Evolutionary conservation across 1,140 invertebrate species (phyloP).

Genomic region (Varroa destructor): DNA sequence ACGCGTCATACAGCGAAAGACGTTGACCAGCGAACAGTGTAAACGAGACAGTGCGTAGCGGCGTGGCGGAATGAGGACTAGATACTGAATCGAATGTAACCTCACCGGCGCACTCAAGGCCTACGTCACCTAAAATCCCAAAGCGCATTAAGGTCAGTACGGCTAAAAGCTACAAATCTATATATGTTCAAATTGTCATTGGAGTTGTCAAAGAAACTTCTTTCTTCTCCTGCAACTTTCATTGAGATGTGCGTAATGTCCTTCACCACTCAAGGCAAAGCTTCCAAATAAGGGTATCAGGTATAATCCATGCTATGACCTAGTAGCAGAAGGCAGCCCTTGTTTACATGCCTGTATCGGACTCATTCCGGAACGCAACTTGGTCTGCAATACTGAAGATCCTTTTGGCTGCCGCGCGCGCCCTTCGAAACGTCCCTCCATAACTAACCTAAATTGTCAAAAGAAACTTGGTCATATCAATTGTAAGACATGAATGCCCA

Average conservation of each 20-base stretch:
- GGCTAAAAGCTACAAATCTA: no score
- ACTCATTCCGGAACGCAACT: neutral
- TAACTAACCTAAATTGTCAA: neutral
- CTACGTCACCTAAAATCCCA: no score
- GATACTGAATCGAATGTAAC: conserved; percentile 5
- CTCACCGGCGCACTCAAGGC: neutral
- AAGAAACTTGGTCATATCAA: neutral
- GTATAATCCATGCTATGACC: no score
- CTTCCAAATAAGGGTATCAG: no score
- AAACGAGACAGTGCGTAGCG: neutral
- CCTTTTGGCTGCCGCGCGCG: conserved; percentile 10
- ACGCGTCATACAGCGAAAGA: conserved; percentile 12
- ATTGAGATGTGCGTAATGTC: no score
- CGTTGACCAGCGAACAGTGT: neutral
- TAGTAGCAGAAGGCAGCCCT: neutral
- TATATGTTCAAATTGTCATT: no score
- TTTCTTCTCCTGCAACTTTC: no score
- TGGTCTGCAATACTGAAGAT: conserved; percentile 13
- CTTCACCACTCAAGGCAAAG: no score
- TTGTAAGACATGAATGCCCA: no score
- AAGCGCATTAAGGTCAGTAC: no score
- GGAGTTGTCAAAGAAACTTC: no score
- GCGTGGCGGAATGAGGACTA: conserved; percentile 11
- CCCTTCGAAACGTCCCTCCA: neutral
- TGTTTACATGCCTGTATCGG: neutral